These are phyloP conservation scores for Bubalus kerabau DNA, from an alignment of 2,113 vertebrate species.

Conservation along the genomic window DNA sequence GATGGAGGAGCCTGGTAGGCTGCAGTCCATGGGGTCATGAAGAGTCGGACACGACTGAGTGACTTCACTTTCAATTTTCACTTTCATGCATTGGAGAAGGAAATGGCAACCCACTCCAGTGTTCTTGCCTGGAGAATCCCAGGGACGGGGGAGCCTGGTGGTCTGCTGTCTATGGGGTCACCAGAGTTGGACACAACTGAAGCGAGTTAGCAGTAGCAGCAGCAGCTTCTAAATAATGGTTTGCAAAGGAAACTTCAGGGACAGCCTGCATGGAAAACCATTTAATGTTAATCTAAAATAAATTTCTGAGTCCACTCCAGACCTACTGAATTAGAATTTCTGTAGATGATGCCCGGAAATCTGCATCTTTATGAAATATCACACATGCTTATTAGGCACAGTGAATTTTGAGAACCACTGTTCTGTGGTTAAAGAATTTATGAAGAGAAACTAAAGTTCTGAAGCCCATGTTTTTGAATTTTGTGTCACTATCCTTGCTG, in stretches of 20 bases:
- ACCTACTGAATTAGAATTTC: background rate
- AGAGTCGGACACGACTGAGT: too few relatives aligned
- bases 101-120: too few relatives aligned
- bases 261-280: background rate
- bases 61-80: too few relatives aligned
- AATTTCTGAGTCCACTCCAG: background rate
- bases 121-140: too few relatives aligned
- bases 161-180: too few relatives aligned
- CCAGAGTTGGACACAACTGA: too few relatives aligned
- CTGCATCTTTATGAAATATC: background rate
- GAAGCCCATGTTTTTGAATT: background rate
- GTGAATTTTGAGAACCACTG: background rate
- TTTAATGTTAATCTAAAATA: background rate
- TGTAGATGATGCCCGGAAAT: background rate
- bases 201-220: too few relatives aligned
- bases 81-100: too few relatives aligned
- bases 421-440: background rate
- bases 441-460: background rate
- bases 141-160: too few relatives aligned
- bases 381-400: background rate
- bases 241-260: background rate
- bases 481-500: background rate
- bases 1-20: too few relatives aligned
- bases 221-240: background rate
- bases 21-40: too few relatives aligned